Conservation (phyloP, 2,113 vertebrate genomes). For the Stegastes partitus region DNA sequence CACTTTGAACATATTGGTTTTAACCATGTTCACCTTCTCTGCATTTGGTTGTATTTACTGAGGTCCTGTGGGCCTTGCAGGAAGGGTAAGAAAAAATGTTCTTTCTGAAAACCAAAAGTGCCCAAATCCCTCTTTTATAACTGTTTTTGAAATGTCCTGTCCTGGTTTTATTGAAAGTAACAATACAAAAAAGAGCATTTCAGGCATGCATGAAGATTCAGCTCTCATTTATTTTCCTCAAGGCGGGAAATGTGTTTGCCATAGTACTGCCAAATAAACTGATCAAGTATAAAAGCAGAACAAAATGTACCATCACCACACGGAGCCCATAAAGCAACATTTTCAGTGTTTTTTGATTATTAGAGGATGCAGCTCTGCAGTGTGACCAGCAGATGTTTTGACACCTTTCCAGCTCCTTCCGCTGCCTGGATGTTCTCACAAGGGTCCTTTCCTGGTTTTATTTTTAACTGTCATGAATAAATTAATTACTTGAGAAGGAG, state of each 20-base stretch:
- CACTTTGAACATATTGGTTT: conserved; percentile 29
- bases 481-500: conserved; percentile 71
- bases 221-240: conserved; percentile 11
- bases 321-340: neutral
- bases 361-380: conserved; percentile 15
- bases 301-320: neutral
- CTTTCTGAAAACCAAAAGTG: conserved; percentile 10
- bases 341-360: neutral
- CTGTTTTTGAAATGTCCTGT: neutral
- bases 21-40: conserved; percentile 3
- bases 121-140: neutral
- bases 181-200: conserved; percentile 26
- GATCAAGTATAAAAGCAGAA: conserved; percentile 1
- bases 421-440: conserved; percentile 48
- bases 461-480: conserved; percentile 71
- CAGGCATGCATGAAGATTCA: conserved; percentile 4
- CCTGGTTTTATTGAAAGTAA: neutral
- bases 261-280: conserved; percentile 25
- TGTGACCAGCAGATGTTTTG: conserved; percentile 54
- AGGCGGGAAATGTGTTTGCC: neutral
- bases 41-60: neutral
- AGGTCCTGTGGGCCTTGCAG: neutral
- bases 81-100: neutral
- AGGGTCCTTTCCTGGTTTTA: conserved; percentile 63
- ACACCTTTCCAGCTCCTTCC: conserved; percentile 58